Base-by-base conservation (phyloP, 2,888 invertebrate species). In the Meloe dianella region DNA sequence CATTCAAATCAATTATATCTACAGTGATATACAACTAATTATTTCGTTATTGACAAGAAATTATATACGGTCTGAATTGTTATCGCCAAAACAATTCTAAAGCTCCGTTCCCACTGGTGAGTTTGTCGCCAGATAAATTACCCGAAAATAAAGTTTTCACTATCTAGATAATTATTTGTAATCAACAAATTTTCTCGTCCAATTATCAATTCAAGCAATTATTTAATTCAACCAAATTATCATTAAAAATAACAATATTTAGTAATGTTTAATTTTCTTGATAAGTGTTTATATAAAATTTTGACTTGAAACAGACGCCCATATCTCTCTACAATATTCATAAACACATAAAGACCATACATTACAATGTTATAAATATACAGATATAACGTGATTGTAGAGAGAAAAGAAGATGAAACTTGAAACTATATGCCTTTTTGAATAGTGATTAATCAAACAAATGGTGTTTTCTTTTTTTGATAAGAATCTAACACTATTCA, bases 401-500 rank as follows among this genome's bases (percentile, higher is more conserved):
- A 51, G 41, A 17, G 6, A 17, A 41, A 17, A 41, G 41, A 51
- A 51, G 51, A 51, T 51, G 51, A 51, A 51, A 51, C 22, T 22
- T 51, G 51, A 51, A 51, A 51, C 51, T 51, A 27, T 27, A 27
- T 27, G 6, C 24, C 12, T 24, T 51, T 20, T 51, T 20, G 22
- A 51, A 51, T 51, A 51, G 12, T 24, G 24, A 51, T 51, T 51
- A 51, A 51, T 51, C 51, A 51, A 51, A 51, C 22, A 51, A 51
- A 51, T 51, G n/a, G 2, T 38, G 0, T 38, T 38, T 38, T 47
- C 20, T 22, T 5, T 41, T 20, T 2, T 8, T 24, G 51, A 51
- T 51, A 22, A 51, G 3, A 51, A 51, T 51, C 51, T 51, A 51
- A 6, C n/a, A 41, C 41, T n/a, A 41, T 41, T n/a, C 17, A 17